These are phyloP conservation scores for Homarus gammarus DNA, from an alignment of 2,888 invertebrate species.

Conservation along the genomic window DNA sequence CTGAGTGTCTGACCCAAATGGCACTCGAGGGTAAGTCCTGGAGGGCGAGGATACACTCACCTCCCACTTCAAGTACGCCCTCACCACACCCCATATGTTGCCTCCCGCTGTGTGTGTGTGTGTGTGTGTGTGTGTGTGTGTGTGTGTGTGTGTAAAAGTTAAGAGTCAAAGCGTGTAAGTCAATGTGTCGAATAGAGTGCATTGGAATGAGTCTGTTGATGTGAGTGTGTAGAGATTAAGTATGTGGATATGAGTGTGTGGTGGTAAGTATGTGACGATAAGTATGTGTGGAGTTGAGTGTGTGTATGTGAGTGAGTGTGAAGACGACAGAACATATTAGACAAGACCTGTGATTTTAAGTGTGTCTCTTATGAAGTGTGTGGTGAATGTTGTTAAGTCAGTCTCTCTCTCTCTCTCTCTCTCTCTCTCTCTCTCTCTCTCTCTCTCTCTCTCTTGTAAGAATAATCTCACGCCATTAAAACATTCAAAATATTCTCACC, in stretches of 20 bases:
- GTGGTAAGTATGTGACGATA: neutral
- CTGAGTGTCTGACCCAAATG: conserved; percentile 6
- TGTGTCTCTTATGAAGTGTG: too few relatives aligned
- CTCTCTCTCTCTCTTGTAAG: too few relatives aligned
- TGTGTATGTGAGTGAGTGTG: neutral
- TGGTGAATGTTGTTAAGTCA: too few relatives aligned
- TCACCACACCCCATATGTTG: conserved; percentile 22
- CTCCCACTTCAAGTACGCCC: neutral
- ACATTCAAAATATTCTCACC: too few relatives aligned
- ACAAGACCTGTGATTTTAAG: too few relatives aligned
- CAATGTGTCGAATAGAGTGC: too few relatives aligned
- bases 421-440: too few relatives aligned
- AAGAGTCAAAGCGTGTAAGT: too few relatives aligned
- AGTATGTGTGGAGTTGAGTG: neutral
- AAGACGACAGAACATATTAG: too few relatives aligned
- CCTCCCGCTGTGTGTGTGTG: neutral
- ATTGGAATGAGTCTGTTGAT: neutral
- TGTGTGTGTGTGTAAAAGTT: conserved; percentile 3
- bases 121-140: conserved; percentile 34
- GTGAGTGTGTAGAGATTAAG: neutral
- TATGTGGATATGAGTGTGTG: neutral
- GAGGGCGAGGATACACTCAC: conserved; percentile 13
- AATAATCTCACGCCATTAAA: too few relatives aligned
- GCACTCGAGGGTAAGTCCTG: conserved; percentile 16
- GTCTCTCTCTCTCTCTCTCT: too few relatives aligned